Base-by-base conservation (phyloP, 2,113 vertebrate species). In the Hippocampus guttulatus region DNA sequence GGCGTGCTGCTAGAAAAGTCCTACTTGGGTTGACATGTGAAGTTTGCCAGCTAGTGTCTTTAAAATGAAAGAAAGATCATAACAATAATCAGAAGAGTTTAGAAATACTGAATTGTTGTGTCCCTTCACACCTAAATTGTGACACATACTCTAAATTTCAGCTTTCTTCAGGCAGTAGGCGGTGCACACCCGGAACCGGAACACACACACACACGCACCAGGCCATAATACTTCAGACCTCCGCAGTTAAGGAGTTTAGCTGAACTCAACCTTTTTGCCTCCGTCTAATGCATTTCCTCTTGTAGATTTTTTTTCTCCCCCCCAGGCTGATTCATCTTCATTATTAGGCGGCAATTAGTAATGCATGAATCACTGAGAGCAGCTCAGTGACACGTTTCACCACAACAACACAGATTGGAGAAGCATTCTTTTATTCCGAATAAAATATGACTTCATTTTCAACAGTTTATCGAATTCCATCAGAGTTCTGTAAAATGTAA, bases 361-460 rank as follows among this genome's bases (percentile, higher is more conserved):
- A 86, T 81, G 84, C 81, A 79, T 85, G 82, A 88, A 78, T 90
- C 79, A 77, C 78, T 43, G 76, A 70, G 79, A 77, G 80, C 73
- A 64, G 74, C 77, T 83, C 68, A 51, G 75, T 79, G 79, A 66
- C 64, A 71, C 49, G 71, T 75, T 83, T 82, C 82, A 84, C 70
- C 75, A 88, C 84, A 84, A 90, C 86, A 83, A 90, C 88, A 90
- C 84, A 73, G 85, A 87, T 88, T 83, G 82, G 77, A 85, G 85
- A 91, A 89, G 86, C 79, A 85, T 83, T 90, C 73, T 87, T 92
- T 91, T 90, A 92, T 89, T 91, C 89, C 88, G 89, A 91, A 89
- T 90, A 85, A 91, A 86, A 86, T 88, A 79, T 86, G 86, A 77
- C 74, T 87, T 85, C 58, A 85, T 86, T 88, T 89, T 81, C 84